Conservation (phyloP, 2,888 invertebrate genomes). For the Caenorhabditis afra region DNA sequence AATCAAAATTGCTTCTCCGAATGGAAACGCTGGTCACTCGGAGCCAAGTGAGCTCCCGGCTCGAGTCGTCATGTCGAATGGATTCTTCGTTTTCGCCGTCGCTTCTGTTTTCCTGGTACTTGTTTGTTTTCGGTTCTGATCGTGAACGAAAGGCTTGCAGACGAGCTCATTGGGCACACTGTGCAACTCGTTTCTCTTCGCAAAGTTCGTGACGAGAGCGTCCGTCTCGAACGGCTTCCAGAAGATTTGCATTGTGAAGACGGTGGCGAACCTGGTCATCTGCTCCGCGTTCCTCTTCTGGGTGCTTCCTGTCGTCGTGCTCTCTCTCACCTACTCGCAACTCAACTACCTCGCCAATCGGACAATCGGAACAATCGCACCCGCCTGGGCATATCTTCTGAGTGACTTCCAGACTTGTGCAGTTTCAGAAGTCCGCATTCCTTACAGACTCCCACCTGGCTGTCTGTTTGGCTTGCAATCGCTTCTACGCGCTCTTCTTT, state of each 20-base stretch:
- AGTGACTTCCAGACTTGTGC: neutral
- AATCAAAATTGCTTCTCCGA: conserved; percentile 4
- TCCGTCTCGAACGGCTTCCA: neutral
- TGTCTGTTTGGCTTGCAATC: conserved; percentile 4
- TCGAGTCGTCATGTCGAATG: neutral
- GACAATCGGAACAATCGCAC: neutral
- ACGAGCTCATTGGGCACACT: conserved; percentile 1
- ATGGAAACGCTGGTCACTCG: neutral
- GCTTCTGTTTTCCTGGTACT: neutral
- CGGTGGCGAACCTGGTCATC: conserved; percentile 13
- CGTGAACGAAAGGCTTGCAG: neutral
- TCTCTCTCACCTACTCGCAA: neutral
- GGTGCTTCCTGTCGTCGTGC: conserved; percentile 9
- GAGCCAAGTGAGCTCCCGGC: neutral
- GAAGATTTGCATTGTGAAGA: conserved; percentile 10
- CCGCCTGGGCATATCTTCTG: conserved; percentile 10
- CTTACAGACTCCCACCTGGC: neutral
- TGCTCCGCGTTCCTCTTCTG: conserved; percentile 20
- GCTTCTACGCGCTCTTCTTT: neutral
- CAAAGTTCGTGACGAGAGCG: neutral
- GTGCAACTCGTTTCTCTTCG: conserved; percentile 7
- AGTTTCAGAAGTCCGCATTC: no score
- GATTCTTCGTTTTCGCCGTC: conserved; percentile 6
- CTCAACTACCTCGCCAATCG: conserved; percentile 3
- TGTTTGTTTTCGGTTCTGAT: neutral